Base-by-base conservation (phyloP, 2,888 invertebrate species). In the Automeris io region DNA sequence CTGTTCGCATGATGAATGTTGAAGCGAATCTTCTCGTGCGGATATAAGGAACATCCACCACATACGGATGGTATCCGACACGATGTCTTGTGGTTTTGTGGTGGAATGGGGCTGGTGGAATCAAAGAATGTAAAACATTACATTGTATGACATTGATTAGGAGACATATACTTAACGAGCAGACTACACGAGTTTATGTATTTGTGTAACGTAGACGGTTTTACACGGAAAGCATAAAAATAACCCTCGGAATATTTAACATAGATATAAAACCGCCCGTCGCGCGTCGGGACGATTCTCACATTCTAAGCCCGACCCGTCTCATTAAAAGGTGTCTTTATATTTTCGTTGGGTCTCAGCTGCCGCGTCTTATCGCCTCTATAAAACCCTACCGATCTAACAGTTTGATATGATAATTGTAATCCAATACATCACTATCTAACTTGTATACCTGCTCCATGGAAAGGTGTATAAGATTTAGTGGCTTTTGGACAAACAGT, bases 271-370 rank as follows among this genome's bases (percentile, higher is more conserved):
- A 49, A 54, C 50, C 53, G 53, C 51, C 54, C 47, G 54, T 61
- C 55, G 26, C 55, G 26, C 26, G 12, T 7, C 16, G 58, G 56
- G 55, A 57, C 54, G 54, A 62, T 70, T 69, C 70, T 67, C 68
- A 72, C 72, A 75, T 69, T 65, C 62, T 67, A 64, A 62, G 53
- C 60, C 54, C 43, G 64, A 48, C 54, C 66, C 57, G 59, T 64
- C 73, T 77, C 75, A 78, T 79, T 80, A 78, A 75, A 72, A 74
- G 66, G 72, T 73, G 71, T 74, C 71, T 70, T 78, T 75, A 73
- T 74, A 71, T 66, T 71, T 70, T 58, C 50, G 54, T 61, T 54
- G 55, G 52, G 61, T 16, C 63, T 64, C 78, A 80, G 75, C 77
- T 80, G 80, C 70, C 67, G 46, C 62, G 22, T 18, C 63, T 76